Conservation (phyloP, 2,888 invertebrate genomes). For the Lamellibrachia columna region DNA sequence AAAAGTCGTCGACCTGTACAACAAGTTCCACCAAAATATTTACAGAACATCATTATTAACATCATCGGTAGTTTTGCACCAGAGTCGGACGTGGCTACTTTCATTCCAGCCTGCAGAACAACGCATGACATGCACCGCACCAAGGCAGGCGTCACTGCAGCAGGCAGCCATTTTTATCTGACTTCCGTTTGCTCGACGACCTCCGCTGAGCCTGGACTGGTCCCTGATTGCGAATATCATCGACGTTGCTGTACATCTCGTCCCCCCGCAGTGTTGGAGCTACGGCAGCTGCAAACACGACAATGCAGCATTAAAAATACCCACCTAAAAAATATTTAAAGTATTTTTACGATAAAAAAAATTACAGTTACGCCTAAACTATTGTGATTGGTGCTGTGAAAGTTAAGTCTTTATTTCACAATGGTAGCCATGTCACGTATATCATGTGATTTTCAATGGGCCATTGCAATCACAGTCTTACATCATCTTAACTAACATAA, state of each 20-base stretch:
- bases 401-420: too few relatives aligned
- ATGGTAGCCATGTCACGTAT: too few relatives aligned
- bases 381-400: not conserved
- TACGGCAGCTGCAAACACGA: not conserved
- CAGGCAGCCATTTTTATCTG: not conserved
- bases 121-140: not conserved
- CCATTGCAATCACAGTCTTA: too few relatives aligned
- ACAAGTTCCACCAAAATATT: not conserved
- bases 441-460: too few relatives aligned
- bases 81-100: not conserved
- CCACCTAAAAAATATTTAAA: not conserved
- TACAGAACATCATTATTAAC: conserved; percentile 6
- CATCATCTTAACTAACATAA: too few relatives aligned
- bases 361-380: not conserved
- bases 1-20: not conserved
- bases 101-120: not conserved
- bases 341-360: not conserved
- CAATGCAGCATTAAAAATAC: not conserved
- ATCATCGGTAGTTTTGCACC: not conserved
- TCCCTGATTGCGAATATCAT: not conserved
- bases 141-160: not conserved
- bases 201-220: not conserved
- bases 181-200: not conserved
- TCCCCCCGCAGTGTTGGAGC: not conserved
- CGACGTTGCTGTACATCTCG: not conserved